Percentiles rank a stretch among this genome's conserved stretches.
Evolutionary conservation across 2,797 vertebrate species (phyloP).

Genomic region (Premnoplex brunnescens): DNA sequence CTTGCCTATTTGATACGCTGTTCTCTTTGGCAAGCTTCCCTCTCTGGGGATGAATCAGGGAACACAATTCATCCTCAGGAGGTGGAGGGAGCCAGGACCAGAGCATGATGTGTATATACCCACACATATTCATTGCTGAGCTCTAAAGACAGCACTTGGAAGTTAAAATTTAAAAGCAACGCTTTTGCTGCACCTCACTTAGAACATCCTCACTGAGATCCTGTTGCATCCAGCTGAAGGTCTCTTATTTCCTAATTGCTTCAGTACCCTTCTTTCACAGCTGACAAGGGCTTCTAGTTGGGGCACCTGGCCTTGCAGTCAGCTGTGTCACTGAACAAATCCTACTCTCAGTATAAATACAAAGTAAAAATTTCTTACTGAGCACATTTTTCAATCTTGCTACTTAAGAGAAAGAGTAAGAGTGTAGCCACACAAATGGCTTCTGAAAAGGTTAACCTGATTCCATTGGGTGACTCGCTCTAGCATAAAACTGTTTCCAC

Average conservation of each 20-base stretch:
- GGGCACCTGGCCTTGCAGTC: not conserved
- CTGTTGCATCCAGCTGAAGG: not conserved
- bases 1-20: not conserved
- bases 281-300: not conserved
- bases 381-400: not conserved
- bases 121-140: not conserved
- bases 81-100: not conserved
- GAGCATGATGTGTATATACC: accelerated
- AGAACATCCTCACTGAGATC: not conserved
- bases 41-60: not conserved
- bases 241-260: not conserved
- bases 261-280: not conserved
- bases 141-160: not conserved
- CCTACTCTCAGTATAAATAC: accelerated
- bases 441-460: not conserved
- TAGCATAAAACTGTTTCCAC: not conserved
- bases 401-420: not conserved
- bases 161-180: not conserved
- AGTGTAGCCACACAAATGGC: not conserved
- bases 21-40: conserved; percentile 3
- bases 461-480: not conserved
- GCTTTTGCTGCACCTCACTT: not conserved
- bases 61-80: not conserved
- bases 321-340: not conserved
- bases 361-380: not conserved